These are phyloP conservation scores for Nephrotoma flavescens DNA, from an alignment of 2,888 invertebrate genomes.

Conservation along the genomic window DNA sequence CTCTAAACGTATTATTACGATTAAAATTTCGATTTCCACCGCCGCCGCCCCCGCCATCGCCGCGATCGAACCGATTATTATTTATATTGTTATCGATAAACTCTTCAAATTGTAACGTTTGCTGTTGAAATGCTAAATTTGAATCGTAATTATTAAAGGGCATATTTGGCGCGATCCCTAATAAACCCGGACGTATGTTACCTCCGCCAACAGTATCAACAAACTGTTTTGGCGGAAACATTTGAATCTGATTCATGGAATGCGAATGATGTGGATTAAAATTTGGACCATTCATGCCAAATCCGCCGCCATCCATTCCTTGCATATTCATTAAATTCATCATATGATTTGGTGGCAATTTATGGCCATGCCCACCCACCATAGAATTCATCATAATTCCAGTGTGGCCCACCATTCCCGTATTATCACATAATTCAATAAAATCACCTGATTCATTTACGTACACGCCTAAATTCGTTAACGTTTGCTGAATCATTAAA, in stretches of 20 bases:
- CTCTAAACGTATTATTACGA: neutral
- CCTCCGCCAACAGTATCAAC: slow-evolving; percentile 19
- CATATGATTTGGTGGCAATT: neutral
- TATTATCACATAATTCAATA: slow-evolving; percentile 12
- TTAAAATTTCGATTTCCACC: neutral
- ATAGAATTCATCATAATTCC: neutral
- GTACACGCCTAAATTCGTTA: slow-evolving; percentile 44
- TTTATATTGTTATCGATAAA: slow-evolving; percentile 18
- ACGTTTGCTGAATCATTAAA: slow-evolving; percentile 40
- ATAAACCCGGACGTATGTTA: slow-evolving; percentile 38
- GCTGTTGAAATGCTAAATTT: neutral
- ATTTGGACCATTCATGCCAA: neutral
- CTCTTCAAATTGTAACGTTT: neutral
- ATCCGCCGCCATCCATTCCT: neutral
- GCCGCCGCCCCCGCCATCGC: slow-evolving; percentile 3
- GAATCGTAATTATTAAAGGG: slow-evolving; percentile 33
- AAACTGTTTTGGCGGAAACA: slow-evolving; percentile 22
- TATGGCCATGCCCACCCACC: slow-evolving; percentile 2
- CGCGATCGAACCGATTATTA: slow-evolving; percentile 13
- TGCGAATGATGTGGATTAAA: slow-evolving; percentile 8
- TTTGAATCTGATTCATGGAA: slow-evolving; percentile 18
- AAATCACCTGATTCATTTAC: slow-evolving; percentile 43
- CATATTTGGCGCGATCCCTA: slow-evolving; percentile 41
- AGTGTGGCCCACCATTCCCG: slow-evolving; percentile 7
- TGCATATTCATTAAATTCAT: neutral